Evolutionary conservation across 1,140 invertebrate species (phyloP).

Genomic region (Ceratina australensis): DNA sequence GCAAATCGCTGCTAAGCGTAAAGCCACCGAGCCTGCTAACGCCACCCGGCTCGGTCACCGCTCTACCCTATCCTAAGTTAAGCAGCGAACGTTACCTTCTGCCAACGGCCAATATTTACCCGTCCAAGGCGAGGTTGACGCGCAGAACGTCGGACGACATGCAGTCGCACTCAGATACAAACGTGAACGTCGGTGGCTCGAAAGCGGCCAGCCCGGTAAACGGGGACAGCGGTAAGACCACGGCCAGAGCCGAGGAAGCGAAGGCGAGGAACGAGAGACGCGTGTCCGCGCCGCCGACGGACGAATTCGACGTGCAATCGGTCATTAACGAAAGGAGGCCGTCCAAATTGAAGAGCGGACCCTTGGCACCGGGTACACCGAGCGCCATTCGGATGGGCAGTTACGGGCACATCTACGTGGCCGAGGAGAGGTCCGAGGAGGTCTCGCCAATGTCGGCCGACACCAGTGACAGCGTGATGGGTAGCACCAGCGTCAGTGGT

Average conservation of each 20-base stretch:
- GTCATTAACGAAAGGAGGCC: slow-evolving; percentile 77
- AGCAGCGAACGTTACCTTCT: slow-evolving; percentile 56
- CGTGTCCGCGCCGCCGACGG: slow-evolving; percentile 37
- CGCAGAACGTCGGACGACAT: slow-evolving; percentile 53
- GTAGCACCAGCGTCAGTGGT: slow-evolving; percentile 9
- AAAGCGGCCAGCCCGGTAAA: slow-evolving; percentile 40
- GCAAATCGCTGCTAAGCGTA: slow-evolving; percentile 65
- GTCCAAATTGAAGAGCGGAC: slow-evolving; percentile 67
- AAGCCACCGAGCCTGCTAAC: slow-evolving; percentile 51
- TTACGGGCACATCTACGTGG: slow-evolving; percentile 62
- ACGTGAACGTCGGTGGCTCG: slow-evolving; percentile 28
- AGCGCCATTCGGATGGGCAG: slow-evolving; percentile 38
- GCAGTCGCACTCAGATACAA: slow-evolving; percentile 53
- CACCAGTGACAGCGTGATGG: slow-evolving; percentile 33
- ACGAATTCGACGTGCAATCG: slow-evolving; percentile 75
- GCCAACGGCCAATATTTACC: slow-evolving; percentile 61
- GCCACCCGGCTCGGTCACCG: slow-evolving; percentile 37
- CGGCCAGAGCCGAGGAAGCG: slow-evolving; percentile 46
- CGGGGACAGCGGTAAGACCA: slow-evolving; percentile 17
- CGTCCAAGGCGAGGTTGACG: slow-evolving; percentile 67
- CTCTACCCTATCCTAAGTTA: slow-evolving; percentile 25
- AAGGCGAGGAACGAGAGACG: slow-evolving; percentile 44
- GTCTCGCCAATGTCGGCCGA: slow-evolving; percentile 32
- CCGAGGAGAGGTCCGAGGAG: slow-evolving; percentile 51
- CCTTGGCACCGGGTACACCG: slow-evolving; percentile 18